Evolutionary conservation across 2,797 vertebrate genomes (phyloP), one percentile per base, ranked within the genome.

Genomic region (Bryconaethiops microstoma): DNA sequence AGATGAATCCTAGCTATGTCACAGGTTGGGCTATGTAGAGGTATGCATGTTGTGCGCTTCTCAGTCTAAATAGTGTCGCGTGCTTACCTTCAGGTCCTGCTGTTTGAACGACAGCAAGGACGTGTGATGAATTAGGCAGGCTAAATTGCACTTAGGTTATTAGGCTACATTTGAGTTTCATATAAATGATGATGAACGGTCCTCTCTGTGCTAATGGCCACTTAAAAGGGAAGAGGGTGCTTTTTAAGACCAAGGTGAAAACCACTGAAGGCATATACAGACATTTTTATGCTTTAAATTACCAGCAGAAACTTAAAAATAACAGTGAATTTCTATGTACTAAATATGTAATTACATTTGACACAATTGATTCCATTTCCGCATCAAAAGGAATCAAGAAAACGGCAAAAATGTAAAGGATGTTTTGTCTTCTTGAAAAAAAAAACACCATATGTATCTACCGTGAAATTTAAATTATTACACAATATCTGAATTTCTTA

Each of bases 101-200:
- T 10, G 55, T 50, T 39, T 50, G 76, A 82, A 79, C 67, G 69
- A 45, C 77, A 77, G 63, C 75, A 10, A 48, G 42, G 45, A 79
- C 71, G 55, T 19, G 64, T 72, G 68, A 60, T 78, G 25, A 70
- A 72, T 72, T 54, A 60, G 48, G 59, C 63, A 69, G 45, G 14
- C 23, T n/a, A 82, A 79, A 82, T 82, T 73, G 72, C 68, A 74
- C 72, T 5, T 42, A 63, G 60, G 77, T 80, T 55, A 85, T 85
- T 80, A 82, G 63, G 72, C 55, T 63, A 62, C 62, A 52, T 76
- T 84, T 79, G 19, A 73, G 42, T 42, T 21, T 21, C 74, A 55
- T 45, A 50, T 50, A 82, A 84, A 85, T 74, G 77, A 82, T 82
- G 83, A 85, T 77, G 63, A 82, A 85, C 42, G 83, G 75, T 48